These are phyloP conservation scores for Gonatopus flavifemur DNA, from an alignment of 1,140 invertebrate genomes.

Conservation along the genomic window DNA sequence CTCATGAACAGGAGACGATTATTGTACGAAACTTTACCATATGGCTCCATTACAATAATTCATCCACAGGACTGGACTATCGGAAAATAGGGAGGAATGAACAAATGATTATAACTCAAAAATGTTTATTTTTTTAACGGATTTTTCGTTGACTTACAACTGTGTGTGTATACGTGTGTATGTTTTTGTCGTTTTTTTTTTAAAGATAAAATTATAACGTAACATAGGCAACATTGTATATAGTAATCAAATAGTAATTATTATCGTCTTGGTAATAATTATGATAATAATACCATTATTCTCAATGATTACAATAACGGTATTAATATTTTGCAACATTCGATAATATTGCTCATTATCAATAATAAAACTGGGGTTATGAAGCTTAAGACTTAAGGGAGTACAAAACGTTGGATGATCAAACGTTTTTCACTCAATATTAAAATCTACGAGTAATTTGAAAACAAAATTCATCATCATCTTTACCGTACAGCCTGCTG, in stretches of 20 bases:
- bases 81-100: conserved; percentile 2
- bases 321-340: conserved; percentile 36
- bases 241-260: conserved; percentile 47
- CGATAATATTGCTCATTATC: no score
- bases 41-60: no score
- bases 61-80: background rate
- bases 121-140: conserved; percentile 37
- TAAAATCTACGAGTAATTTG: conserved; percentile 18
- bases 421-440: no score
- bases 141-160: conserved; percentile 42
- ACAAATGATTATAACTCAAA: conserved; percentile 7
- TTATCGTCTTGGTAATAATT: conserved; percentile 26
- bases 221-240: conserved; percentile 45
- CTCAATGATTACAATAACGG: conserved; percentile 21
- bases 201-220: conserved; percentile 48
- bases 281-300: conserved; percentile 32
- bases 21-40: no score
- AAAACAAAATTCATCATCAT: no score
- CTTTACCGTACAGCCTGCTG: no score
- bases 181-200: no score
- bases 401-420: no score
- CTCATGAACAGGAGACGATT: no score
- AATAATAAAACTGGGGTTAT: conserved; percentile 22
- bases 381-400: conserved; percentile 29
- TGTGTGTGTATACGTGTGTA: no score